Conservation (phyloP, 2,113 vertebrate genomes). For the Psittacula cyanocephala region DNA sequence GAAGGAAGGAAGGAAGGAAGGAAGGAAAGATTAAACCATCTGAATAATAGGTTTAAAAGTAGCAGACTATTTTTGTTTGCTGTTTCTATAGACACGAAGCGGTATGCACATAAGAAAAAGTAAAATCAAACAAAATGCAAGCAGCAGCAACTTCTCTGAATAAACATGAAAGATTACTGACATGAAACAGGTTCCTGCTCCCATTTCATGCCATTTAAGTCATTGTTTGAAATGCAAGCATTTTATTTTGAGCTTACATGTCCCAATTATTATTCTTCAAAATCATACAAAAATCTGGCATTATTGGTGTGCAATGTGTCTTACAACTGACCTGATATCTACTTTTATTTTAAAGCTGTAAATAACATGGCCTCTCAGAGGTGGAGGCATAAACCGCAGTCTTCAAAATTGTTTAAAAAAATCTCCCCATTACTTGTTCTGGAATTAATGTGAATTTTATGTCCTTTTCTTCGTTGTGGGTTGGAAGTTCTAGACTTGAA, state of each 20-base stretch:
- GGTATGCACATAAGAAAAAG: background rate
- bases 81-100: background rate
- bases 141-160: background rate
- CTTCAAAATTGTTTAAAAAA: background rate
- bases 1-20: no score
- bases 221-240: background rate
- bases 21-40: background rate
- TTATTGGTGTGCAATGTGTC: background rate
- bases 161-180: conserved; percentile 5
- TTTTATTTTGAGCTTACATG: background rate
- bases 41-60: background rate
- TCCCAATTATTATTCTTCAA: background rate
- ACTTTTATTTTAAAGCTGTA: background rate
- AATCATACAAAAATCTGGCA: background rate
- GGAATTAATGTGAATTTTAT: background rate
- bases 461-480: background rate
- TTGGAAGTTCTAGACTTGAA: background rate
- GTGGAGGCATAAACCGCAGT: background rate
- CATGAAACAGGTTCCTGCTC: background rate
- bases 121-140: conserved; percentile 12
- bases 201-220: background rate
- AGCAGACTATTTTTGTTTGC: background rate
- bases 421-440: background rate
- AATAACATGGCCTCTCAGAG: background rate
- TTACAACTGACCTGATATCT: background rate